Conservation (phyloP, 2,797 vertebrate genomes). For the Brachyalestes nurse region DNA sequence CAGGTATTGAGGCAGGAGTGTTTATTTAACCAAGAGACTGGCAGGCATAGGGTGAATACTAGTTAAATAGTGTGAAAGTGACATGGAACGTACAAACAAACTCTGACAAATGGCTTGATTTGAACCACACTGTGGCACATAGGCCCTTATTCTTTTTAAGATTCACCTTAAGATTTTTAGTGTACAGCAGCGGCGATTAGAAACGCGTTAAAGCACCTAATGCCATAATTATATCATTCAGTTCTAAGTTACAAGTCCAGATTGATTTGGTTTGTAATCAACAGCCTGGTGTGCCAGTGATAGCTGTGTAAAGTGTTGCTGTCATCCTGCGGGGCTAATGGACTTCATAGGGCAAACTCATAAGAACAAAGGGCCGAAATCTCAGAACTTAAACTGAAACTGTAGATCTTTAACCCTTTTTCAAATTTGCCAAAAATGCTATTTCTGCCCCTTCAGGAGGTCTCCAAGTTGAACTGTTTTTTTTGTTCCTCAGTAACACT, state of each 20-base stretch:
- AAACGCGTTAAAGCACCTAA: background rate
- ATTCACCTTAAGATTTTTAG: too few relatives aligned
- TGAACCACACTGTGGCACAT: background rate
- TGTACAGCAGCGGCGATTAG: background rate
- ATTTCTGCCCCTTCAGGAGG: too few relatives aligned
- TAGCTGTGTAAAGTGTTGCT: background rate
- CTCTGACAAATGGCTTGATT: constrained; percentile 6
- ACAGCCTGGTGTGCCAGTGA: background rate
- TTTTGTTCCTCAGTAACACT: too few relatives aligned
- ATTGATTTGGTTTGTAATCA: background rate
- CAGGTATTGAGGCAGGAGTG: constrained; percentile 28
- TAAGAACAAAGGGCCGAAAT: background rate
- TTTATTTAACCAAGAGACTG: constrained; percentile 40
- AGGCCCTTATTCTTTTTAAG: background rate
- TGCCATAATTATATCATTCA: background rate
- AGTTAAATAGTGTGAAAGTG: constrained; percentile 43
- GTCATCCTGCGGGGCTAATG: too few relatives aligned
- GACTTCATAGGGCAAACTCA: too few relatives aligned
- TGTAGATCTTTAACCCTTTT: background rate
- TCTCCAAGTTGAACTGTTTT: too few relatives aligned
- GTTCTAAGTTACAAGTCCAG: background rate
- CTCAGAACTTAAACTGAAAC: background rate
- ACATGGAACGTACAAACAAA: constrained; percentile 13
- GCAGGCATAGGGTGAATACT: constrained; percentile 25
- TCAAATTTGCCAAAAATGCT: background rate